phyloP scores from a whole-genome alignment of 2,888 invertebrate species.

The Agrilus mali region DNA sequence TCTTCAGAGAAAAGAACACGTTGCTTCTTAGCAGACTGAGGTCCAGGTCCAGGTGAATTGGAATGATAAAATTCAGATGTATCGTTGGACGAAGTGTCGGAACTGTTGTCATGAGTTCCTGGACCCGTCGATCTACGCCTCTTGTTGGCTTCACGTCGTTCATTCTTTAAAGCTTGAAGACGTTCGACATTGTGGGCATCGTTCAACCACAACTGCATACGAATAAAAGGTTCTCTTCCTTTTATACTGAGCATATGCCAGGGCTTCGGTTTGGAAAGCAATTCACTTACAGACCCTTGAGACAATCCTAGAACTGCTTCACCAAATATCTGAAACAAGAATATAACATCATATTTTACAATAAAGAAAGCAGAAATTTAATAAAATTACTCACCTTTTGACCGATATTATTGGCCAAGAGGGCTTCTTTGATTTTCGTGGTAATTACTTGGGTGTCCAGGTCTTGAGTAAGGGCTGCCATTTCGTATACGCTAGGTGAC shows the following conservation, averaged over 20 bases:
- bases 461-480: slow-evolving; percentile 93
- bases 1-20: slow-evolving; percentile 95
- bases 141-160: slow-evolving; percentile 83
- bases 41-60: slow-evolving; percentile 70
- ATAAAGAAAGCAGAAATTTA: neutral
- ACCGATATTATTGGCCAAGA: slow-evolving; percentile 93
- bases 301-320: slow-evolving; percentile 94
- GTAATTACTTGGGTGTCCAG: slow-evolving; percentile 94
- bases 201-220: slow-evolving; percentile 94
- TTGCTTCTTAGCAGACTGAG: slow-evolving; percentile 84
- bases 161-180: slow-evolving; percentile 81
- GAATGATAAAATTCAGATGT: slow-evolving; percentile 82
- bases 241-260: slow-evolving; percentile 99
- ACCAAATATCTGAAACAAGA: slow-evolving; percentile 66
- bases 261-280: slow-evolving; percentile 94
- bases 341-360: slow-evolving; percentile 2
- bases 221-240: slow-evolving; percentile 90
- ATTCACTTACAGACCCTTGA: slow-evolving; percentile 93
- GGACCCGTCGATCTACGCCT: slow-evolving; percentile 73
- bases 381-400: slow-evolving; percentile 60
- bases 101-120: slow-evolving; percentile 72
- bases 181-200: slow-evolving; percentile 92
- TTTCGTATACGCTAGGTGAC: slow-evolving; percentile 93
- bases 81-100: slow-evolving; percentile 78
- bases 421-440: slow-evolving; percentile 91